These are phyloP conservation scores for Lucinisca nassula DNA, from an alignment of 2,888 invertebrate genomes.

Conservation along the genomic window DNA sequence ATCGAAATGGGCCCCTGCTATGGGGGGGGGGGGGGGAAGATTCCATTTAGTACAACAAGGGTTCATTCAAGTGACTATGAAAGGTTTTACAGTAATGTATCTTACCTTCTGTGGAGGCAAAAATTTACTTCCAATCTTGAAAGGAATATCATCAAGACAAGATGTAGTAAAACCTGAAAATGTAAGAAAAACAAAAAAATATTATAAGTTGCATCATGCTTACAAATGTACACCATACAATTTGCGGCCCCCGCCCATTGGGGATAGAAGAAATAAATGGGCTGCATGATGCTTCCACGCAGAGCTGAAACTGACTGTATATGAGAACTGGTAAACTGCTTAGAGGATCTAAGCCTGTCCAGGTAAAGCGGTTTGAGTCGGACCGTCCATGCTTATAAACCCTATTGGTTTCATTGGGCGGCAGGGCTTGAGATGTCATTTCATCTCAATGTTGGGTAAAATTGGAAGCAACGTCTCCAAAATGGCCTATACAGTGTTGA, in stretches of 20 bases:
- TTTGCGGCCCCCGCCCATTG: not conserved
- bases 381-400: too few relatives aligned
- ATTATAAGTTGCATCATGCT: not conserved
- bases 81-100: not conserved
- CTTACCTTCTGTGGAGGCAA: constrained; percentile 78
- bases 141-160: constrained; percentile 82
- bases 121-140: constrained; percentile 80
- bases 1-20: too few relatives aligned
- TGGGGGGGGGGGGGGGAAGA: too few relatives aligned
- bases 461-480: too few relatives aligned
- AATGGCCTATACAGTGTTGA: too few relatives aligned
- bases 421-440: too few relatives aligned
- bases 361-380: too few relatives aligned
- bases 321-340: not conserved
- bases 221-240: not conserved
- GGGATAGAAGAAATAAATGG: not conserved
- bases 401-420: too few relatives aligned
- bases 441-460: too few relatives aligned
- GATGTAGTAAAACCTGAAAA: constrained; percentile 76
- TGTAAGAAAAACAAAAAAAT: not conserved
- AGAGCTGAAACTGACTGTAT: not conserved
- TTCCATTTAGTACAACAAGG: too few relatives aligned
- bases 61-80: too few relatives aligned
- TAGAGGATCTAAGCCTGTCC: too few relatives aligned
- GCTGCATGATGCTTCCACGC: not conserved